phyloP scores from a whole-genome alignment of 2,113 vertebrate species.

The Eolophus roseicapilla region DNA sequence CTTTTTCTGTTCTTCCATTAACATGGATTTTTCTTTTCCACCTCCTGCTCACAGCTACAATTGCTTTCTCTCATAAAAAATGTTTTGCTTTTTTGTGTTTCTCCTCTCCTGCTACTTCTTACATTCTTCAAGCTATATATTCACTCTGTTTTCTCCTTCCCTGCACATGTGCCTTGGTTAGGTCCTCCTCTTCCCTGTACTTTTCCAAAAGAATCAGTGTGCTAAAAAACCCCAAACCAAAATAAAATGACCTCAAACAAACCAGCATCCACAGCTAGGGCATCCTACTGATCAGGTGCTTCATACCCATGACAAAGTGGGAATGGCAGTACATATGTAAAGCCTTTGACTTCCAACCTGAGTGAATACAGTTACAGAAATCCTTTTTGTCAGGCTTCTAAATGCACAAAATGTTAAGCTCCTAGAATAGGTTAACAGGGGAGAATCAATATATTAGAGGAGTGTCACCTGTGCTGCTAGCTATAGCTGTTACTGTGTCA shows the following conservation, averaged over 20 bases:
- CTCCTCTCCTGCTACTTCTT: not conserved
- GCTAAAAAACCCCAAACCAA: not conserved
- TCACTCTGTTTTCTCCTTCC: not conserved
- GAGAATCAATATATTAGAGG: constrained; percentile 10
- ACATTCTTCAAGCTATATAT: not conserved
- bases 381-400: not conserved
- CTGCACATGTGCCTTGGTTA: not conserved
- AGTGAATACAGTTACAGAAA: not conserved
- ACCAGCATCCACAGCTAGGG: not conserved
- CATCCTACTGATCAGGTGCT: not conserved
- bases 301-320: not conserved
- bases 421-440: constrained; percentile 24
- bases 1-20: not conserved
- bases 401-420: not conserved
- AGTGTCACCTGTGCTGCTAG: constrained; percentile 46
- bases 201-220: not conserved
- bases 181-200: not conserved
- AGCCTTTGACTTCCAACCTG: not conserved
- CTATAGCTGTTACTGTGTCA: constrained; percentile 52
- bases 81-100: not conserved
- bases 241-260: not conserved
- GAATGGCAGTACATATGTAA: not conserved
- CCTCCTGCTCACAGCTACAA: not conserved
- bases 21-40: not conserved
- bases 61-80: not conserved